Conservation (phyloP, 2,113 vertebrate genomes). For the Platysteira castanea region DNA sequence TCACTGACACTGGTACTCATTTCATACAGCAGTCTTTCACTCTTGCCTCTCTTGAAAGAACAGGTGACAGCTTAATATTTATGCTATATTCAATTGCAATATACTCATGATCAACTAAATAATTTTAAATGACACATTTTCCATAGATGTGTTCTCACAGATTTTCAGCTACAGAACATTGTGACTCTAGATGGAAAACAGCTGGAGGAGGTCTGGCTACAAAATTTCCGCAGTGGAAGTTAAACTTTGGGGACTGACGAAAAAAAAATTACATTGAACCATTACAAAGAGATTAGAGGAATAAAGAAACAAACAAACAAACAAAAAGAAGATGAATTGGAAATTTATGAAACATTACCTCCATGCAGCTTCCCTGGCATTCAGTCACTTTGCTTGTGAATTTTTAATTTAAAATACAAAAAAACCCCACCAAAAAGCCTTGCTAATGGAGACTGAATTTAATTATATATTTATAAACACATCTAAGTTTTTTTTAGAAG, state of each 20-base stretch:
- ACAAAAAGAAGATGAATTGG: neutral
- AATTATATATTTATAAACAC: neutral
- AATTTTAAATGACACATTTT: neutral
- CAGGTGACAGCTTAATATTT: neutral
- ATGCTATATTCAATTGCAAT: neutral
- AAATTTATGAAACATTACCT: neutral
- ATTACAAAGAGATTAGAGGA: neutral
- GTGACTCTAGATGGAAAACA: neutral
- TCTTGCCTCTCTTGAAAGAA: neutral
- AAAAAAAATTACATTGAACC: neutral
- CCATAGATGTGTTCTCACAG: neutral
- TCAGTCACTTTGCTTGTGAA: neutral
- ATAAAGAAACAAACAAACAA: neutral
- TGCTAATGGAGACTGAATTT: neutral
- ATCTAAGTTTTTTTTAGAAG: accelerated
- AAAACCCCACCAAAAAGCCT: neutral
- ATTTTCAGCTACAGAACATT: neutral
- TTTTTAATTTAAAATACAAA: neutral
- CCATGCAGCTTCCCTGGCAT: neutral
- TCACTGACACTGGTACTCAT: neutral
- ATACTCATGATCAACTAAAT: neutral
- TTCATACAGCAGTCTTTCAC: neutral
- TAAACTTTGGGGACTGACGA: neutral
- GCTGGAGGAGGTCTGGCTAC: neutral
- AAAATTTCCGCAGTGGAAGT: neutral